Conservation (phyloP, 2,797 vertebrate species). For the Gouania willdenowi region DNA sequence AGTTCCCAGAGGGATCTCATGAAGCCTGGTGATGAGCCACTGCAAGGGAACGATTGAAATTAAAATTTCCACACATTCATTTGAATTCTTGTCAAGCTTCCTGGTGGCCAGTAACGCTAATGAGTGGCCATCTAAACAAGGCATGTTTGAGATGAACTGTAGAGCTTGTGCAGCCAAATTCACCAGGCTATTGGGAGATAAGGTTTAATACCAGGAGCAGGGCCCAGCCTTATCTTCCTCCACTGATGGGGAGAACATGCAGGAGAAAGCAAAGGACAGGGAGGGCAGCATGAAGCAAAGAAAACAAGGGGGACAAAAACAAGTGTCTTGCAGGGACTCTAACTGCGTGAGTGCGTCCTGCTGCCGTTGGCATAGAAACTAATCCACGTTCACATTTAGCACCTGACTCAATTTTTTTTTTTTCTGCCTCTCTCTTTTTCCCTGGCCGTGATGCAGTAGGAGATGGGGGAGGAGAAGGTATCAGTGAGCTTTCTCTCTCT, state of each 20-base stretch:
- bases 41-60: not conserved
- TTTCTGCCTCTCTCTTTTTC: slow-evolving; percentile 18
- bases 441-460: slow-evolving; percentile 32
- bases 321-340: slow-evolving; percentile 71
- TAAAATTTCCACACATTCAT: slow-evolving; percentile 4
- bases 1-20: slow-evolving; percentile 19
- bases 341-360: slow-evolving; percentile 68
- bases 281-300: slow-evolving; percentile 29
- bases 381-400: slow-evolving; percentile 78
- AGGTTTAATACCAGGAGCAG: slow-evolving; percentile 68
- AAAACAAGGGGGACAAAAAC: slow-evolving; percentile 71
- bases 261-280: slow-evolving; percentile 22
- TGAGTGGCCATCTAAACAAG: slow-evolving; percentile 66
- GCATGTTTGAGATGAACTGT: slow-evolving; percentile 61
- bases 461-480: slow-evolving; percentile 45
- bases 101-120: slow-evolving; percentile 45
- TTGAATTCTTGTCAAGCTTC: slow-evolving; percentile 14
- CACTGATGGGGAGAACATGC: slow-evolving; percentile 60
- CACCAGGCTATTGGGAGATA: slow-evolving; percentile 68
- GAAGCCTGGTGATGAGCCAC: slow-evolving; percentile 2
- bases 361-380: slow-evolving; percentile 80
- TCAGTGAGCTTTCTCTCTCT: slow-evolving; percentile 50
- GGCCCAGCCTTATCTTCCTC: slow-evolving; percentile 66
- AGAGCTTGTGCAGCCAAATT: slow-evolving; percentile 59
- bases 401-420: slow-evolving; percentile 64